phyloP scores from a whole-genome alignment of 92 coral and sea anemone species.

The Ricordea florida region DNA sequence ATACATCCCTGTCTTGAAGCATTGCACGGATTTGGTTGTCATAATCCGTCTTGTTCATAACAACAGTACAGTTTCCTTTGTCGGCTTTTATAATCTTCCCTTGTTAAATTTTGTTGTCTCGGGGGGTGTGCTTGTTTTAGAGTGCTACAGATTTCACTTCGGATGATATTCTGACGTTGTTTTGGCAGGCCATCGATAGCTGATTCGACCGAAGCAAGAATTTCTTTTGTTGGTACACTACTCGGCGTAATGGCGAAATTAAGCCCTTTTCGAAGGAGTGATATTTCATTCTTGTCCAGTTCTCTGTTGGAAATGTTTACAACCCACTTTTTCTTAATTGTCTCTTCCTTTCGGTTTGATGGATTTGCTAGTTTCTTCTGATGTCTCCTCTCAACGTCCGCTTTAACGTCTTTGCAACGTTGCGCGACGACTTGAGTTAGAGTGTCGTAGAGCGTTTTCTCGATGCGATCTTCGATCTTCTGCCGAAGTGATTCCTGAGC shows the following conservation, averaged over 20 bases:
- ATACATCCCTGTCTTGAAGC: no score
- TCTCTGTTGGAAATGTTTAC: neutral
- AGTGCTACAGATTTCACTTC: neutral
- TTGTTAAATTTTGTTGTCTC: neutral
- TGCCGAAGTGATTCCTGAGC: no score
- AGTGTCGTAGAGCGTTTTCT: neutral
- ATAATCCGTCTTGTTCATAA: no score
- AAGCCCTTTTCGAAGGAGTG: slow-evolving; percentile 24
- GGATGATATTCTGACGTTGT: neutral
- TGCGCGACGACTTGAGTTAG: slow-evolving; percentile 1
- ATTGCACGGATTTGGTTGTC: no score
- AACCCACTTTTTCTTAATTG: slow-evolving; percentile 17
- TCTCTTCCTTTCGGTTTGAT: neutral
- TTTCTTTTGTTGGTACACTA: slow-evolving; percentile 9
- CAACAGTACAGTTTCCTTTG: no score
- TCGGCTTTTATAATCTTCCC: no score
- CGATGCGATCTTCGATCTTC: no score
- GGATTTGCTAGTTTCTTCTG: slow-evolving; percentile 5
- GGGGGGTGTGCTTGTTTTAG: slow-evolving; percentile 14
- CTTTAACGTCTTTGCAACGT: neutral
- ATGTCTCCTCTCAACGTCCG: neutral
- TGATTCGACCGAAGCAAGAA: slow-evolving; percentile 35
- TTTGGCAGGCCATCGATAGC: slow-evolving; percentile 2
- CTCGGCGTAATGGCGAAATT: slow-evolving; percentile 27
- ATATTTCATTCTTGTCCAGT: slow-evolving; percentile 10